A percentile compares a stretch with the other conserved stretches of the same genome.
Evolutionary conservation across 92 coral and sea anemone genomes (phyloP).

Genomic region (Galaxea fascicularis): DNA sequence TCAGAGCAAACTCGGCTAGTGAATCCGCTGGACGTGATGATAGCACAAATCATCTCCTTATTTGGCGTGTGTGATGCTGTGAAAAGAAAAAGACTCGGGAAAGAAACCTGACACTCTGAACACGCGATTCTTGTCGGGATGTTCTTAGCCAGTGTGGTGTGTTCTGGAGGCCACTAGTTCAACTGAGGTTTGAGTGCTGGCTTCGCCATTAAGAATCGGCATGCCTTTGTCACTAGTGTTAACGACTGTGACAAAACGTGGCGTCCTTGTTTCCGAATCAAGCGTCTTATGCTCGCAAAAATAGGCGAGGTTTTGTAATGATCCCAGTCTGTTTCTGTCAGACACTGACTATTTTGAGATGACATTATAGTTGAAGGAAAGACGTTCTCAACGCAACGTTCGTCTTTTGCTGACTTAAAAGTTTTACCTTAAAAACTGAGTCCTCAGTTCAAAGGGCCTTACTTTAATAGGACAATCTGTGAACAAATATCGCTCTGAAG

Average conservation of each 20-base stretch:
- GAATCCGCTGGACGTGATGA: slow-evolving; percentile 99
- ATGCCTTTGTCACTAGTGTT: background rate
- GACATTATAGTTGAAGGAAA: background rate
- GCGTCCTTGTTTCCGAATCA: background rate
- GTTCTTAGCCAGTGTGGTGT: background rate
- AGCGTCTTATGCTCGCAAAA: background rate
- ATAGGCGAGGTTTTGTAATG: background rate
- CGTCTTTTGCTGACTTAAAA: background rate
- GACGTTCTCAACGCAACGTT: background rate
- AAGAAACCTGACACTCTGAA: background rate
- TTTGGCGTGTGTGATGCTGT: slow-evolving; percentile 89
- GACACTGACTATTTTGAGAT: background rate
- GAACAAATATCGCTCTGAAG: background rate
- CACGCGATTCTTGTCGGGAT: background rate
- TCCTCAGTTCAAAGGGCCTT: too few relatives aligned
- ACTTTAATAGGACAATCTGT: too few relatives aligned
- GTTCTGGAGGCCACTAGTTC: background rate
- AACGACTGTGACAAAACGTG: background rate
- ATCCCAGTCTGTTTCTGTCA: background rate
- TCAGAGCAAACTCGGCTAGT: slow-evolving; percentile 90
- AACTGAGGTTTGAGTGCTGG: background rate
- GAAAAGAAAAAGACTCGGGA: background rate
- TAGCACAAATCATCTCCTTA: slow-evolving; percentile 96
- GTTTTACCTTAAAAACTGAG: background rate
- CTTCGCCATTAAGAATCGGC: background rate